Evolutionary conservation across 2,888 invertebrate genomes (phyloP), one percentile per base, ranked within the genome.

Genomic region (Abrostola triplasia): DNA sequence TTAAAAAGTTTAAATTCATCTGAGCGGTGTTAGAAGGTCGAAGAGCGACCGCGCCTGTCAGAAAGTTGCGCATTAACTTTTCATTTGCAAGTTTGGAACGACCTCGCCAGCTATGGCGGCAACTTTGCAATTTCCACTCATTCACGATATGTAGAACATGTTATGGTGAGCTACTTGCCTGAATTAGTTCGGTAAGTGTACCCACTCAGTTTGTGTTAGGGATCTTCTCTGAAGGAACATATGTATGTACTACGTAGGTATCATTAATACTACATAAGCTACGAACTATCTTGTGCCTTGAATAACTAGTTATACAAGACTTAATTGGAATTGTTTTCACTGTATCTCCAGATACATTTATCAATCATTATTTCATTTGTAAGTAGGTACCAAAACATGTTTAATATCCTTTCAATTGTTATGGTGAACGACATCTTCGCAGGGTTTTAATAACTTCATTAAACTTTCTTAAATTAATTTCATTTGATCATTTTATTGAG

Each of bases 381-480:
- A 49, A 24, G 44, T 47, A 51, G 37, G 41, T 65, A 70, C 48
- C 51, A 56, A 42, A 59, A 55, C 44, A 64, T 59, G 56, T 64
- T 64, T 47, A 50, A 51, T 69, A 64, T 48, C 49, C 42, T 68
- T 67, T 66, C 65, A 71, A 83, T 84, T 81, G 81, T 77, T 83
- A 82, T 80, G 83, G 76, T 83, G 75, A 81, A 81, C 80, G 82
- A 84, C 82, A 84, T 88, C 84, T 82, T 85, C 81, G 75, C 72
- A 73, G 64, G 81, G 76, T 86, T 85, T 88, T 83, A 85, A 87
- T 88, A 91, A 91, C 88, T 90, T 88, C 85, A 90, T 92, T 90
- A 86, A 91, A 92, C 90, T 92, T 91, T 89, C 86, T 76, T 84
- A 89, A 92, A 92, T 92, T 90, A 91, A 93, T 90, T 92, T 90